Conservation (phyloP, 2,113 vertebrate genomes). For the Pseudopipra pipra region DNA sequence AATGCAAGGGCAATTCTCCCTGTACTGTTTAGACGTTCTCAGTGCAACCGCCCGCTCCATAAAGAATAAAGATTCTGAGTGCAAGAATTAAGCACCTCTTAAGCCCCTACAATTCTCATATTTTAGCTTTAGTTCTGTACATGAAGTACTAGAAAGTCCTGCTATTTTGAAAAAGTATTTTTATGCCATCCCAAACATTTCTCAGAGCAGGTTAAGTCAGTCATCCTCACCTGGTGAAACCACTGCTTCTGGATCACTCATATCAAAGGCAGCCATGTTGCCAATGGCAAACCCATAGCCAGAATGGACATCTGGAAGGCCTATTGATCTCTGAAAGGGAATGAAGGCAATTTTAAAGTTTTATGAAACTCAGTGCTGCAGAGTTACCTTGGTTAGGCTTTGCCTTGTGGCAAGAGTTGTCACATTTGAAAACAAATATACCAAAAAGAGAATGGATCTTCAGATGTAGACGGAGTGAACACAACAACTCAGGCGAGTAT, state of each 20-base stretch:
- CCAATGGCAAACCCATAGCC: conserved; percentile 98
- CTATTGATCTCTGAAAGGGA: conserved; percentile 87
- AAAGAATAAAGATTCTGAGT: neutral
- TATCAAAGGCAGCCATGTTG: conserved; percentile 98
- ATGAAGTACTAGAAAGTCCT: neutral
- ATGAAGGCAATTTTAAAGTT: neutral
- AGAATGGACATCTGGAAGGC: conserved; percentile 96
- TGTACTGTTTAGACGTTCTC: neutral
- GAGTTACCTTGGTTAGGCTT: neutral
- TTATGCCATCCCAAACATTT: neutral
- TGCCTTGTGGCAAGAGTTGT: neutral
- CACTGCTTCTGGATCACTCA: conserved; percentile 88
- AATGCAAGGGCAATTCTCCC: neutral
- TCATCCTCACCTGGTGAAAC: conserved; percentile 88
- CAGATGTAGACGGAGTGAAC: neutral
- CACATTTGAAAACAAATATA: neutral
- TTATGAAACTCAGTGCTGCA: neutral
- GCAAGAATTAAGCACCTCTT: neutral
- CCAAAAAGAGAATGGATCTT: neutral
- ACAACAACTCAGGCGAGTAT: neutral
- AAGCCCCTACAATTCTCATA: neutral
- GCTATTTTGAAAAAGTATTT: neutral
- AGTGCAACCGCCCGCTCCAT: neutral
- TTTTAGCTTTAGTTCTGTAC: neutral
- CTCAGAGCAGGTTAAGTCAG: neutral